These are phyloP conservation scores for Conchocele bisecta DNA, from an alignment of 2,888 invertebrate species.

Conservation along the genomic window DNA sequence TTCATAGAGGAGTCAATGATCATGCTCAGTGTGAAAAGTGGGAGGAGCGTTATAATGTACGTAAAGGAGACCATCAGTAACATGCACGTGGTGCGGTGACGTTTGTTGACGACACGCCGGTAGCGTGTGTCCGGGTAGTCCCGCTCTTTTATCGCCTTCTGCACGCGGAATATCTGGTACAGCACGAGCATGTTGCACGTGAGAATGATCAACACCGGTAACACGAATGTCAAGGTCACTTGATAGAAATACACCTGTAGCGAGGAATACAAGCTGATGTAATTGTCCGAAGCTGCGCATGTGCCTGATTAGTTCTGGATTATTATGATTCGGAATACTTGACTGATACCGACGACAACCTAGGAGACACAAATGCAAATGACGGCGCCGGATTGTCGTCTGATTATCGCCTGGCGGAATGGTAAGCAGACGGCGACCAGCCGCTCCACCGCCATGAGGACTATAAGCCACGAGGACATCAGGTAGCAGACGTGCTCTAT, in stretches of 20 bases:
- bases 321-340: conserved; percentile 75
- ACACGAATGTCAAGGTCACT: conserved; percentile 71
- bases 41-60: conserved; percentile 72
- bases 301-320: conserved; percentile 40
- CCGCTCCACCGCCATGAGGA: conserved; percentile 78
- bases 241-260: conserved; percentile 70
- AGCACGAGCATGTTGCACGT: conserved; percentile 75
- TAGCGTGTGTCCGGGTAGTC: conserved; percentile 29
- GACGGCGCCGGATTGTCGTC: conserved; percentile 73
- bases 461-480: conserved; percentile 80
- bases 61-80: conserved; percentile 73
- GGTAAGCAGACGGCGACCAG: conserved; percentile 78
- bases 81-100: conserved; percentile 65
- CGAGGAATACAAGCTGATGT: conserved; percentile 60
- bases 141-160: conserved; percentile 38
- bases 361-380: conserved; percentile 70
- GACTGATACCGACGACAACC: conserved; percentile 70
- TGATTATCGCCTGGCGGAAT: conserved; percentile 71
- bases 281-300: conserved; percentile 58
- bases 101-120: conserved; percentile 12
- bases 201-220: conserved; percentile 73
- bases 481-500: conserved; percentile 73
- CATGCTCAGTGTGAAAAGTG: conserved; percentile 69
- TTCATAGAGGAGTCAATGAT: conserved; percentile 62
- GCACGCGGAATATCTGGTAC: conserved; percentile 64